phyloP scores from a whole-genome alignment of 2,888 invertebrate species.

The Drosophila pseudotalamancana region DNA sequence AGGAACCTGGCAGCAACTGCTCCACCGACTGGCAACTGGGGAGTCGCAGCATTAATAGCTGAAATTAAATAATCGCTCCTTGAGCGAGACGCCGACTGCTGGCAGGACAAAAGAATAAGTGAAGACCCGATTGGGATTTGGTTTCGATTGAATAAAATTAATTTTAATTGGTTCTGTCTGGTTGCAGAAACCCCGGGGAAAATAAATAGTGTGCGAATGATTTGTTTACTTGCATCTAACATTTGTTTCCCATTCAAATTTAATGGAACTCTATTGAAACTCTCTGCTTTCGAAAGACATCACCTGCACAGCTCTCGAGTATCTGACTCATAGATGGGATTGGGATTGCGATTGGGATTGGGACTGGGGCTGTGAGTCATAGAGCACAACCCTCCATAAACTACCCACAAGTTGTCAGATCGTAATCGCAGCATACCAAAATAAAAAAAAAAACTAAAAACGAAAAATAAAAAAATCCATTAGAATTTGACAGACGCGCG shows the following conservation, averaged over 20 bases:
- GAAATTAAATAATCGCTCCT: conserved; percentile 78
- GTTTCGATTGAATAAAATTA: conserved; percentile 75
- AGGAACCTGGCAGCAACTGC: conserved; percentile 40
- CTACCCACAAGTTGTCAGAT: conserved; percentile 63
- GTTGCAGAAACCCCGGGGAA: conserved; percentile 1
- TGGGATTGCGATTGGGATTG: too few species aligned
- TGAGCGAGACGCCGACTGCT: conserved; percentile 54
- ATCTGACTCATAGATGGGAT: conserved; percentile 30
- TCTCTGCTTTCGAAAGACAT: neutral
- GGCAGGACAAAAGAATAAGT: conserved; percentile 54
- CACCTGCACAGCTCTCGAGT: conserved; percentile 12
- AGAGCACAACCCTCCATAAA: conserved; percentile 48
- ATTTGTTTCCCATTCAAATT: neutral
- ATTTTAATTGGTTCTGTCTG: conserved; percentile 67
- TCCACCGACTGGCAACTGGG: conserved; percentile 48
- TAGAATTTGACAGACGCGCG: conserved; percentile 71
- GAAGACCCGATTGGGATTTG: conserved; percentile 70
- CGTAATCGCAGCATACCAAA: conserved; percentile 57
- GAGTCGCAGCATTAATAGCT: conserved; percentile 72
- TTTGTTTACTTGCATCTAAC: conserved; percentile 15
- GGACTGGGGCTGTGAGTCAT: conserved; percentile 33
- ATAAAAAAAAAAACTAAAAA: neutral
- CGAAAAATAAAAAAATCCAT: conserved; percentile 52
- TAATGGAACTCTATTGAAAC: conserved; percentile 1
- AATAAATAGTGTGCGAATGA: conserved; percentile 19